A percentile compares a stretch with the other conserved stretches of the same genome.
Evolutionary conservation across 2,888 invertebrate genomes (phyloP).

Genomic region (Epinotia nisella): DNA sequence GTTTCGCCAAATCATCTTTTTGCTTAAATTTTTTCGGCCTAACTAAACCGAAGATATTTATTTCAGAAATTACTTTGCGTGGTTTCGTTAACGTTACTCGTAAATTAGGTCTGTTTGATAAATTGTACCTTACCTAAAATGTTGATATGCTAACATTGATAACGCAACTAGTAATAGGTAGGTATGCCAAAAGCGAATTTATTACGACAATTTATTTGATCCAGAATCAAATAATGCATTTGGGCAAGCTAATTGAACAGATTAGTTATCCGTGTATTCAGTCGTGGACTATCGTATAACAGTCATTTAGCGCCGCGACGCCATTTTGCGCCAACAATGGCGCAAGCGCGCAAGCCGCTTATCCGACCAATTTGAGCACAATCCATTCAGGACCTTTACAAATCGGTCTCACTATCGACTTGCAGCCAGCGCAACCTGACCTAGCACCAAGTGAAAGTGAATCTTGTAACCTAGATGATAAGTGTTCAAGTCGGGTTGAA

Average conservation of each 20-base stretch:
- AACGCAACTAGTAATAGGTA: too few species aligned
- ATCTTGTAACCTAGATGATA: not conserved
- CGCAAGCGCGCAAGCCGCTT: constrained; percentile 66
- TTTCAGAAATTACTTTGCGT: too few species aligned
- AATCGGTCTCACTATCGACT: constrained; percentile 62
- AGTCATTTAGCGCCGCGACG: constrained; percentile 44
- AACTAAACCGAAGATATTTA: too few species aligned
- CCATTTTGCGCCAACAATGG: constrained; percentile 61
- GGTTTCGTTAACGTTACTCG: too few species aligned
- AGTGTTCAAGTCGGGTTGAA: not conserved
- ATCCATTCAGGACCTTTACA: constrained; percentile 57
- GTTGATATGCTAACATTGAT: too few species aligned
- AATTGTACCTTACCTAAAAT: too few species aligned
- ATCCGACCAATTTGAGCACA: constrained; percentile 69
- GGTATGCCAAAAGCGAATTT: not conserved
- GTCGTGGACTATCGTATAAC: constrained; percentile 24
- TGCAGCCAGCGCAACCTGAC: constrained; percentile 45
- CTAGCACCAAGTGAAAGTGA: not conserved
- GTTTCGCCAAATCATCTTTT: too few species aligned
- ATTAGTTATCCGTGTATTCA: constrained; percentile 14
- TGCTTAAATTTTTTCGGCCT: too few species aligned
- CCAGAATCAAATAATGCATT: not conserved
- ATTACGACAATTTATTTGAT: not conserved
- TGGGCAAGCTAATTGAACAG: constrained; percentile 14
- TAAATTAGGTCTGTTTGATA: too few species aligned